Conservation (phyloP, 2,797 vertebrate genomes). For the Kryptolebias ocellatus region DNA sequence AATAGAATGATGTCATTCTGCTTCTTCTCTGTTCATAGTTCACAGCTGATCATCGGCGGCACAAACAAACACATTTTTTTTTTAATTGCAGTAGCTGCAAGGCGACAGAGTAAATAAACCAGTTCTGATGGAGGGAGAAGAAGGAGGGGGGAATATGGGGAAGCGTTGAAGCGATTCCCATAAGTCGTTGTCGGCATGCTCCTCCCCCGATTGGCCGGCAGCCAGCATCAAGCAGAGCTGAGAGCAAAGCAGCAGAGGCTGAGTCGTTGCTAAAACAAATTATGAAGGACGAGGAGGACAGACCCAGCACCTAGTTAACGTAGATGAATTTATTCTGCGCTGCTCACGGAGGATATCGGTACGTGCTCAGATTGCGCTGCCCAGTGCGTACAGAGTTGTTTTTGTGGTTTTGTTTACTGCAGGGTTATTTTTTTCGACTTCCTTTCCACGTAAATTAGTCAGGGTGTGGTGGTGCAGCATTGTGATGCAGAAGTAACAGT, state of each 20-base stretch:
- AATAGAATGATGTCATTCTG: not conserved
- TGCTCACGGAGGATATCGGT: conserved; percentile 52
- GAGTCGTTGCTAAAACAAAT: conserved; percentile 36
- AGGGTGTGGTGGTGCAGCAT: conserved; percentile 60
- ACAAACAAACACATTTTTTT: conserved; percentile 42
- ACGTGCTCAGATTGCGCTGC: conserved; percentile 28
- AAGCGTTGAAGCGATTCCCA: conserved; percentile 83
- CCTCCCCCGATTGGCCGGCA: conserved; percentile 66
- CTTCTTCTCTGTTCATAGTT: conserved; percentile 9
- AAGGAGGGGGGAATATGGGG: conserved; percentile 67
- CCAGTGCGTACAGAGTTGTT: conserved; percentile 36
- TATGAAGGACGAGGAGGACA: conserved; percentile 34
- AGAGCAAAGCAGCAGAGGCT: conserved; percentile 26
- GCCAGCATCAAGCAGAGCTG: conserved; percentile 51
- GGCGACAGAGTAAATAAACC: conserved; percentile 32
- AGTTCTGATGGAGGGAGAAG: conserved; percentile 38
- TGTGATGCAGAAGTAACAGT: conserved; percentile 63
- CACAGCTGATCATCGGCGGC: conserved; percentile 22
- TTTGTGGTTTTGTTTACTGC: conserved; percentile 50
- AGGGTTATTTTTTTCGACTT: conserved; percentile 45
- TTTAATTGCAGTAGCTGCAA: conserved; percentile 29
- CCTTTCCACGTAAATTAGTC: conserved; percentile 58
- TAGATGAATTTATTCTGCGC: conserved; percentile 32
- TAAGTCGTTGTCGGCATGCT: conserved; percentile 76
- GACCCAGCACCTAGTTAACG: conserved; percentile 37